A percentile compares a stretch with the other conserved stretches of the same genome.
Evolutionary conservation across 2,797 vertebrate genomes (phyloP).

Genomic region (Eulemur albifrons): DNA sequence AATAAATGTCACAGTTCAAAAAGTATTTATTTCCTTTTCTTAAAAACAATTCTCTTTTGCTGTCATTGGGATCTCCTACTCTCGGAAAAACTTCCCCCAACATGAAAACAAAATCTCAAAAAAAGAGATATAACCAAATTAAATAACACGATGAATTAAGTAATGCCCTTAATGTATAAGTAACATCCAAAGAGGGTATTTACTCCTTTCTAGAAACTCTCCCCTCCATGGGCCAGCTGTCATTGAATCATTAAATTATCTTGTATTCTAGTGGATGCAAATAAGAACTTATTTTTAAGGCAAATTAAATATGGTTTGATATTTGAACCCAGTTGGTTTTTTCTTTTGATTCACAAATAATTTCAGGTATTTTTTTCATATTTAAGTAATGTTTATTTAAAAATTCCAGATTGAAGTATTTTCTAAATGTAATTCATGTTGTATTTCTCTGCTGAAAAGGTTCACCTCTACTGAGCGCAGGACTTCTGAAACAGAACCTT

Average conservation of each 20-base stretch:
- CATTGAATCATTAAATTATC: constrained; percentile 33
- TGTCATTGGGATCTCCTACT: neutral
- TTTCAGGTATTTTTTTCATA: neutral
- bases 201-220: constrained; percentile 46
- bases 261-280: constrained; percentile 10
- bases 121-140: constrained; percentile 18
- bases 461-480: constrained; percentile 34
- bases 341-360: constrained; percentile 50
- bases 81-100: neutral
- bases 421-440: constrained; percentile 44
- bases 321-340: neutral
- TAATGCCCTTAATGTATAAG: neutral
- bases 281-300: neutral
- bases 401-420: neutral
- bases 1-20: constrained; percentile 40
- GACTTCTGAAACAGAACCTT: constrained; percentile 55
- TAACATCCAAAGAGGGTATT: neutral
- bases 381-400: constrained; percentile 52
- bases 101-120: constrained; percentile 37
- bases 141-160: constrained; percentile 48
- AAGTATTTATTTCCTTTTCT: constrained; percentile 52
- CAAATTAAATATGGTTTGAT: constrained; percentile 1
- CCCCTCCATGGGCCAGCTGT: neutral
- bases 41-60: constrained; percentile 38
- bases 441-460: constrained; percentile 59